Conservation (phyloP, 2,797 vertebrate genomes). For the Prunella strophiata region DNA sequence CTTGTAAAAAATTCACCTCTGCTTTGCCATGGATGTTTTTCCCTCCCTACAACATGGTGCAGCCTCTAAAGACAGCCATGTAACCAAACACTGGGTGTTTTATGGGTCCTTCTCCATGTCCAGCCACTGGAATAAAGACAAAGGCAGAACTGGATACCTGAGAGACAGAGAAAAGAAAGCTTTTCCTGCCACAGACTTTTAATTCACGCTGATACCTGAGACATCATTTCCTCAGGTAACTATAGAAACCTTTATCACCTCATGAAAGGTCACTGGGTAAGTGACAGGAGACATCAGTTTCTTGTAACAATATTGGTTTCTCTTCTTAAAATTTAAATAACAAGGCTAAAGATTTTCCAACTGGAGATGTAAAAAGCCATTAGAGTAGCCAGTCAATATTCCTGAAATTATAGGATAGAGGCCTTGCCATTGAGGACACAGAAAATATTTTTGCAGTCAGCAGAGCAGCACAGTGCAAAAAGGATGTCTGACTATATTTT, state of each 20-base stretch:
- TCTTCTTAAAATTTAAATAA: conserved; percentile 61
- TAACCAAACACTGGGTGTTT: conserved; percentile 54
- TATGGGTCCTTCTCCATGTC: background rate
- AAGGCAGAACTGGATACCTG: conserved; percentile 52
- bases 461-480: background rate
- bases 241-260: conserved; percentile 60
- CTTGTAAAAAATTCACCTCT: background rate
- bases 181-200: conserved; percentile 41
- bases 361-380: conserved; percentile 45
- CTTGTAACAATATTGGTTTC: conserved; percentile 46
- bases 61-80: conserved; percentile 3
- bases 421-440: background rate
- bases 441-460: background rate
- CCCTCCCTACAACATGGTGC: background rate
- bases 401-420: conserved; percentile 33
- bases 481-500: background rate
- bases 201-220: conserved; percentile 55
- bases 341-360: conserved; percentile 54
- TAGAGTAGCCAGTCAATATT: conserved; percentile 18
- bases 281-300: conserved; percentile 48
- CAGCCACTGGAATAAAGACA: conserved; percentile 32
- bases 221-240: conserved; percentile 48
- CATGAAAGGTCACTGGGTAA: conserved; percentile 42
- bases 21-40: background rate
- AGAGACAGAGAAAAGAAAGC: conserved; percentile 59